phyloP scores from a whole-genome alignment of 30 jellyfish, hydroid and myxozoan genomes.

The Mastigias papua region DNA sequence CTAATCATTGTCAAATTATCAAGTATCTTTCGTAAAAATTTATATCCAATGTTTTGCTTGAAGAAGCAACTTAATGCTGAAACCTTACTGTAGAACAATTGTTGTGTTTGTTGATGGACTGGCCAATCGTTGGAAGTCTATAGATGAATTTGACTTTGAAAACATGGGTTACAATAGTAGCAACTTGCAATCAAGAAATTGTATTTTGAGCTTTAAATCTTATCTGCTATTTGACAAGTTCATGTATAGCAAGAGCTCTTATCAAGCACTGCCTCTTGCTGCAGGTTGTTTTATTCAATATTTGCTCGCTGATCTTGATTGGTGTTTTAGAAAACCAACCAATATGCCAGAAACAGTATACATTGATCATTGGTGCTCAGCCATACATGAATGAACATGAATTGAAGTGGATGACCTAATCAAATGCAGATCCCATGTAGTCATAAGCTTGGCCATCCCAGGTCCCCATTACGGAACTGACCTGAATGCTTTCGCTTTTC shows the following conservation, averaged over 20 bases:
- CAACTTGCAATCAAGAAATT: no score
- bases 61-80: not conserved
- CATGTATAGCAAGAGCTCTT: not conserved
- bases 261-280: not conserved
- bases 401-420: conserved; percentile 70
- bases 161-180: no score
- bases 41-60: not conserved
- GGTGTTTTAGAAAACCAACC: conserved; percentile 8
- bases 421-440: conserved; percentile 72
- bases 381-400: conserved; percentile 52
- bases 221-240: not conserved
- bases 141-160: no score
- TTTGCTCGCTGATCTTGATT: conserved; percentile 45
- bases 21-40: no score
- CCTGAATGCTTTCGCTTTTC: conserved; percentile 56
- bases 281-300: conserved; percentile 56
- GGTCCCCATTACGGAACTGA: conserved; percentile 72
- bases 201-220: not conserved
- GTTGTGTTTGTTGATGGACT: not conserved
- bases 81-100: not conserved
- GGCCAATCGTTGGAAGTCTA: not conserved
- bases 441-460: conserved; percentile 46
- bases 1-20: no score
- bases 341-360: conserved; percentile 4
- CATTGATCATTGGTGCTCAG: conserved; percentile 48